Evolutionary conservation across 2,888 invertebrate genomes (phyloP), one percentile per base, ranked within the genome.

Genomic region (Fragum whitleyi): DNA sequence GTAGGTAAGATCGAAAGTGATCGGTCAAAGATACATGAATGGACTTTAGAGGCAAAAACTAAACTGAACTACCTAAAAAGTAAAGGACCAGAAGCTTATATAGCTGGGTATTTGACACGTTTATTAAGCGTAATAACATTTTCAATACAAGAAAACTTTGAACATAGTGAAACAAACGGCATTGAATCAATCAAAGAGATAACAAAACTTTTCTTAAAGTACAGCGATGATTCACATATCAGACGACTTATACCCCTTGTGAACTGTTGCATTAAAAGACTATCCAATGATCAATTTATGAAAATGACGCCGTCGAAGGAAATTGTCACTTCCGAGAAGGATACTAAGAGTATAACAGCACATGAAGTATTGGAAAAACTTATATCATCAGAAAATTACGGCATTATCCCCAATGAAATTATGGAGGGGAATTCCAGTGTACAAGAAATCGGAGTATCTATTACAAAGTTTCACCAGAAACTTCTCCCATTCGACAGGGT

Each of bases 101-200:
- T 65, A n/a, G 65, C 65, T 29, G 65, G 65, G 16, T 65, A 65
- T 19, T 32, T 65, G 32, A 65, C 65, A 32, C 14, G 65, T n/a
- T 21, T 65, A n/a, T 21, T 65, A 21, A 65, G 65, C 32, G 65
- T 65, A 32, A 65, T 36, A 5, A 65, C 65, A 21, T 65, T 65
- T 21, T 65, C 65, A 14, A 65, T 65, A 29, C 21, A 16, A 21
- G 65, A 65, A 65, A 65, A 65, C 21, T 65, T 65, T 32, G 65
- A 29, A n/a, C 9, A 65, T 32, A 32, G n/a, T 36, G 9, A 32
- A 32, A 3, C 3, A 3, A 9, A 32, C 0, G 65, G 65, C 16
- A 19, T 32, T 5, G 36, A 65, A 65, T 65, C 65, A 5, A n/a
- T 65, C 19, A 36, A 65, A 32, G 36, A 65, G 32, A 65, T 36